Conservation (phyloP, 2,797 vertebrate genomes). For the Lithobates sylvaticus region DNA sequence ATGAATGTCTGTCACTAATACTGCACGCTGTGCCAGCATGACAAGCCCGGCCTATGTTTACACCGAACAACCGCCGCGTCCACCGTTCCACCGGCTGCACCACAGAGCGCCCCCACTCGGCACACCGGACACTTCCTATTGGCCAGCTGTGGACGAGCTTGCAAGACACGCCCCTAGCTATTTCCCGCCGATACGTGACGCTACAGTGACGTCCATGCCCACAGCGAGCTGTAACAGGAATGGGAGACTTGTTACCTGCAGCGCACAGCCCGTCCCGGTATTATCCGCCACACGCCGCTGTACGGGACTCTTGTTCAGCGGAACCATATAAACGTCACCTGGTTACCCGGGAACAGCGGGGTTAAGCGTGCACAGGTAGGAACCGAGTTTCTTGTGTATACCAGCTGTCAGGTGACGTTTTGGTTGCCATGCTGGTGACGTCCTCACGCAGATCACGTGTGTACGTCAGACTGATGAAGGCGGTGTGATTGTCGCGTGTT, state of each 20-base stretch:
- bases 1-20: too few species aligned
- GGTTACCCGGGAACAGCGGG: not conserved
- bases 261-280: not conserved
- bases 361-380: not conserved
- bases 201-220: not conserved
- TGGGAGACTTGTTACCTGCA: not conserved
- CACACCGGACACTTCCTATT: not conserved
- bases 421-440: conserved; percentile 19
- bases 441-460: not conserved
- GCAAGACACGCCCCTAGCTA: conserved; percentile 1
- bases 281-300: not conserved
- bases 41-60: not conserved
- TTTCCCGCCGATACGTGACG: conserved; percentile 25
- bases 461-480: not conserved
- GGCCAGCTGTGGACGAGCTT: not conserved
- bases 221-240: not conserved
- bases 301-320: too few species aligned
- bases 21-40: not conserved
- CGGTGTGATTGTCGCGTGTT: not conserved
- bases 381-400: not conserved
- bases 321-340: not conserved
- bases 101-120: not conserved
- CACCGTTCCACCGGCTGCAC: not conserved
- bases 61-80: too few species aligned
- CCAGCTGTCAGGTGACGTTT: not conserved